These are phyloP conservation scores for Acrocyrtus sp. DNA, from an alignment of 2,888 invertebrate genomes.

Conservation along the genomic window DNA sequence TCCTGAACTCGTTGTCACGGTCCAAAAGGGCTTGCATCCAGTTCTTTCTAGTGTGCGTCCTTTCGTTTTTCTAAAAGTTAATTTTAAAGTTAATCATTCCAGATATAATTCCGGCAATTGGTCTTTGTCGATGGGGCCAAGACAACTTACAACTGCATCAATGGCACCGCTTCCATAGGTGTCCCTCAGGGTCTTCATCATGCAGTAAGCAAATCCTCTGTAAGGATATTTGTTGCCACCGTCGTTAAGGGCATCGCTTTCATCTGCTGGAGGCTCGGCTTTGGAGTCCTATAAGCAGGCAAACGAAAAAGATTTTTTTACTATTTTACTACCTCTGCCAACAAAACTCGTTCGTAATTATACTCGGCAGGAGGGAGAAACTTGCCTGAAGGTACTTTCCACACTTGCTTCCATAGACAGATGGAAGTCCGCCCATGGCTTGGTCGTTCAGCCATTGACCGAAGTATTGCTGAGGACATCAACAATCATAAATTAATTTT, in stretches of 20 bases:
- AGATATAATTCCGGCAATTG: too few relatives aligned
- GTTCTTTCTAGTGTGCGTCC: neutral
- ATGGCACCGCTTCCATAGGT: constrained; percentile 22
- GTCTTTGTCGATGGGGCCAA: too few relatives aligned
- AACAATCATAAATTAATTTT: neutral
- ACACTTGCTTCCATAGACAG: neutral
- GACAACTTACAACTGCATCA: constrained; percentile 21
- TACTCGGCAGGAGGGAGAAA: too few relatives aligned
- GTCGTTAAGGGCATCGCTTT: constrained; percentile 34
- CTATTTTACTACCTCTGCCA: too few relatives aligned
- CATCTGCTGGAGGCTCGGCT: constrained; percentile 1
- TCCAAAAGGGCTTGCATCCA: constrained; percentile 37
- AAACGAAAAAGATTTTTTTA: too few relatives aligned
- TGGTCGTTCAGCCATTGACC: neutral
- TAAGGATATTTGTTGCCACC: constrained; percentile 17
- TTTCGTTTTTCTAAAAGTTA: neutral
- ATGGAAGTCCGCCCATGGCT: neutral
- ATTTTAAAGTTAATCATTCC: neutral
- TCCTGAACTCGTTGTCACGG: constrained; percentile 37
- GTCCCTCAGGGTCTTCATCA: constrained; percentile 6
- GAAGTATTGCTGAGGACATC: neutral
- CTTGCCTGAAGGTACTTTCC: neutral
- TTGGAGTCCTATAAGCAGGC: constrained; percentile 5
- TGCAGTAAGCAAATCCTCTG: constrained; percentile 28
- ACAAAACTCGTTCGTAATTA: too few relatives aligned